These are phyloP conservation scores for Andrena bucephala DNA, from an alignment of 2,888 invertebrate genomes.

Conservation along the genomic window DNA sequence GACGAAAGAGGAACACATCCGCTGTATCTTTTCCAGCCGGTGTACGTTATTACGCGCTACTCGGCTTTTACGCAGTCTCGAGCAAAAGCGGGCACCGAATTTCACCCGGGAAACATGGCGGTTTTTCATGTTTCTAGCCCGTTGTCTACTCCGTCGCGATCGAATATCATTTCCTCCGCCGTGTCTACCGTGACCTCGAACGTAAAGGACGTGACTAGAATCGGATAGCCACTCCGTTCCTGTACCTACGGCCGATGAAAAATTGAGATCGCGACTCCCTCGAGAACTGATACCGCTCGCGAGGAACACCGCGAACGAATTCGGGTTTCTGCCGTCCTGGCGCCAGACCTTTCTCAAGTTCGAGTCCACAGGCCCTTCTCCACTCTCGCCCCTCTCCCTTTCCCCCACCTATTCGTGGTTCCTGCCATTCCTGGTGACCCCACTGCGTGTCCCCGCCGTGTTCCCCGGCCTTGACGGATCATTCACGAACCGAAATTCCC, in stretches of 20 bases:
- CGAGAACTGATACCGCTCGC: constrained; percentile 4
- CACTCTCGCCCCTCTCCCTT: constrained; percentile 24
- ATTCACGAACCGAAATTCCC: constrained; percentile 65
- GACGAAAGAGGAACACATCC: constrained; percentile 1
- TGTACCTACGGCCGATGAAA: constrained; percentile 20
- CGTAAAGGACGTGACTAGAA: constrained; percentile 43
- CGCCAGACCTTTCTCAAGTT: constrained; percentile 56
- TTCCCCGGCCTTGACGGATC: constrained; percentile 66
- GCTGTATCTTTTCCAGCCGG: neutral
- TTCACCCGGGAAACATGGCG: neutral
- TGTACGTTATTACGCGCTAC: neutral
- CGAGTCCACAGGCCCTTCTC: constrained; percentile 44
- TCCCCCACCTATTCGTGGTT: constrained; percentile 20
- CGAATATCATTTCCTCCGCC: constrained; percentile 19
- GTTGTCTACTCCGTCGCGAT: constrained; percentile 10
- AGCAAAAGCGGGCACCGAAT: neutral
- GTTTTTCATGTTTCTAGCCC: neutral
- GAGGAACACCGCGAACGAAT: constrained; percentile 50
- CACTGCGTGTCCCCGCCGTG: constrained; percentile 50
- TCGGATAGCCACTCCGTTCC: neutral
- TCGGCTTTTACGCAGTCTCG: neutral
- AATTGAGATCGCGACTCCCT: constrained; percentile 36
- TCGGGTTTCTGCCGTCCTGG: constrained; percentile 48
- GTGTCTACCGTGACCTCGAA: constrained; percentile 18
- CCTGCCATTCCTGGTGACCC: constrained; percentile 54